These are phyloP conservation scores for Zelostemma sp. DNA, from an alignment of 1,140 invertebrate species.

Conservation along the genomic window DNA sequence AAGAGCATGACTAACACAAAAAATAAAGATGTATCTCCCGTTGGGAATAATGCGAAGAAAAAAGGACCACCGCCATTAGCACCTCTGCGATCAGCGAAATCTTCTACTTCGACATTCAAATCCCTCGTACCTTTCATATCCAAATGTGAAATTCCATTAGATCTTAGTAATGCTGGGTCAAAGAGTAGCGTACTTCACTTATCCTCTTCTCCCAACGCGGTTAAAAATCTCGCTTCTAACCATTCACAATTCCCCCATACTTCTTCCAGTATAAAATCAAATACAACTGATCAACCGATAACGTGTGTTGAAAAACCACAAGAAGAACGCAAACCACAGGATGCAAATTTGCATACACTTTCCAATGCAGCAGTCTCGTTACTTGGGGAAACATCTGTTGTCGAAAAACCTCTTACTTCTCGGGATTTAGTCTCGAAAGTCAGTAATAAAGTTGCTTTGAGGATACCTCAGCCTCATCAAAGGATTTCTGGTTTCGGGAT, in stretches of 20 bases:
- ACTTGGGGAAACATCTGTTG: constrained; percentile 38
- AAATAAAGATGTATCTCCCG: constrained; percentile 31
- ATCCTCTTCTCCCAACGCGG: constrained; percentile 28
- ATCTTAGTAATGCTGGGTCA: constrained; percentile 47
- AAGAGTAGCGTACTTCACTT: constrained; percentile 45
- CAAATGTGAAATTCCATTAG: constrained; percentile 46
- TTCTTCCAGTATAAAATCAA: constrained; percentile 9
- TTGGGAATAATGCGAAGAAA: constrained; percentile 38
- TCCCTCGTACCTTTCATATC: constrained; percentile 9
- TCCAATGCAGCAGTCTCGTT: constrained; percentile 61
- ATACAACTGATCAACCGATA: not conserved
- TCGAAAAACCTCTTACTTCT: constrained; percentile 26
- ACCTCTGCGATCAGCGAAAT: constrained; percentile 54
- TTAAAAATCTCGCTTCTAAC: constrained; percentile 29
- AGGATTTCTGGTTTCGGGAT: constrained; percentile 60
- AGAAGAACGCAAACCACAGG: constrained; percentile 50
- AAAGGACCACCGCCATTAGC: constrained; percentile 64
- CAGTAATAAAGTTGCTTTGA: constrained; percentile 55
- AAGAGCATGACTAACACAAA: constrained; percentile 57
- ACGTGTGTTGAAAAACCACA: constrained; percentile 34
- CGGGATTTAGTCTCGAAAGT: constrained; percentile 10
- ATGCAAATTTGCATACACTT: constrained; percentile 57
- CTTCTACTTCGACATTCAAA: constrained; percentile 9
- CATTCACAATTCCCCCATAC: not conserved
- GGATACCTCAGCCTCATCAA: constrained; percentile 63